Evolutionary conservation across 2,797 vertebrate species (phyloP).

Genomic region (Crocidura indochinensis): DNA sequence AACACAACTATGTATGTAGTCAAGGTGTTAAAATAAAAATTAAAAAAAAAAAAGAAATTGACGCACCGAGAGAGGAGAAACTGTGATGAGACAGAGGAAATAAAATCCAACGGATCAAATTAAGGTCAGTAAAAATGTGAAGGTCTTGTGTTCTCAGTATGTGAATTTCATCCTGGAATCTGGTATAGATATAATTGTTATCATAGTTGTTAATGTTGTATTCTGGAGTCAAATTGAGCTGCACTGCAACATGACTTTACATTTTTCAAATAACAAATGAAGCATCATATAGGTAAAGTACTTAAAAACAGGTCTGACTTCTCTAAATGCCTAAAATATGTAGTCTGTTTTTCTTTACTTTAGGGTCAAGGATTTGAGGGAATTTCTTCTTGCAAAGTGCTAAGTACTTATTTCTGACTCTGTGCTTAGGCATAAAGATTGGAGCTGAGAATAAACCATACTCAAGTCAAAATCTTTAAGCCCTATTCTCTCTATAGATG

Average conservation of each 20-base stretch:
- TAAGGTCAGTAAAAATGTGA: not conserved
- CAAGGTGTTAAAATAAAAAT: too few species aligned
- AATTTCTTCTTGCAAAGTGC: too few species aligned
- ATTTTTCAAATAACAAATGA: conserved; percentile 22
- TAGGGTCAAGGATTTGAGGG: too few species aligned
- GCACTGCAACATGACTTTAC: not conserved
- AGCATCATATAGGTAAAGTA: not conserved
- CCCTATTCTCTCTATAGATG: not conserved
- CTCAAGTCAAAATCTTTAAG: too few species aligned
- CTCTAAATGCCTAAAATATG: not conserved
- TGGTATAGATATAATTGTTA: not conserved
- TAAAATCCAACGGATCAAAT: not conserved
- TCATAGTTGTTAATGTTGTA: not conserved
- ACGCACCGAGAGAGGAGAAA: too few species aligned
- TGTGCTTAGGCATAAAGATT: too few species aligned
- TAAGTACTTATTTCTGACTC: too few species aligned
- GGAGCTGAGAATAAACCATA: too few species aligned
- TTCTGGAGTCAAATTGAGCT: not conserved
- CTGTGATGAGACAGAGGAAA: not conserved
- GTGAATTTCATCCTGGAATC: not conserved
- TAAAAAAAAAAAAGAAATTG: too few species aligned
- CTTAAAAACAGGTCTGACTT: not conserved
- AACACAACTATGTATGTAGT: too few species aligned
- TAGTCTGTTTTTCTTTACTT: too few species aligned
- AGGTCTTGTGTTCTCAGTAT: not conserved